Percentiles rank a stretch among this genome's conserved stretches.
These are phyloP conservation scores for Pseudotriccus pelzelni DNA, from an alignment of 2,797 vertebrate species.

Conservation along the genomic window DNA sequence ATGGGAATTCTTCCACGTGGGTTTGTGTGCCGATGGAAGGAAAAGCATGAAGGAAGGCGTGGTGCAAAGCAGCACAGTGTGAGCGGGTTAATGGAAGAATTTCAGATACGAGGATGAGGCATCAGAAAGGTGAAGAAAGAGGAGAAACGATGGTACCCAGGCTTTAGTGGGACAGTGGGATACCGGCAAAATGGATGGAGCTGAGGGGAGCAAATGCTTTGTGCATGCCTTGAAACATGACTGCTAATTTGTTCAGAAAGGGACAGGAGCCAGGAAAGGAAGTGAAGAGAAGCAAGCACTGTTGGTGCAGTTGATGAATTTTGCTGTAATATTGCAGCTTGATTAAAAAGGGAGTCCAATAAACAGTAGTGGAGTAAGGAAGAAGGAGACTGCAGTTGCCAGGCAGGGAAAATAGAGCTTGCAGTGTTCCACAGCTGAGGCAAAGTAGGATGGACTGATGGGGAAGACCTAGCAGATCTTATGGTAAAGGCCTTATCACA, in stretches of 20 bases:
- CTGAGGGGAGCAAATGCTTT: not conserved
- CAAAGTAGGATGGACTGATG: not conserved
- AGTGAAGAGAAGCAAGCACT: not conserved
- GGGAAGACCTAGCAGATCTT: not conserved
- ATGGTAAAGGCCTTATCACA: not conserved
- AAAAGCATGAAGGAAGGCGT: not conserved
- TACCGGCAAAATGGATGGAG: not conserved
- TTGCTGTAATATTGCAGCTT: not conserved
- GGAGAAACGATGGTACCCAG: not conserved
- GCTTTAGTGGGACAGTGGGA: not conserved
- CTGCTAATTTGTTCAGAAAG: not conserved
- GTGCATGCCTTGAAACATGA: not conserved
- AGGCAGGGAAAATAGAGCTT: not conserved
- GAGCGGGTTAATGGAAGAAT: not conserved
- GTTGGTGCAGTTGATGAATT: not conserved
- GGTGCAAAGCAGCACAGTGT: not conserved
- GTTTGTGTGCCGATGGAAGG: not conserved
- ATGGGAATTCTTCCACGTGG: not conserved
- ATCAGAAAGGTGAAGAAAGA: not conserved
- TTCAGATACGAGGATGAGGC: not conserved
- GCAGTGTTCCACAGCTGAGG: not conserved
- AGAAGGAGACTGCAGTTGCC: not conserved
- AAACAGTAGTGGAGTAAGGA: not conserved
- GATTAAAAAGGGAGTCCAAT: not conserved
- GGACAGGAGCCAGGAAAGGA: not conserved